These are phyloP conservation scores for Phenganax marumi DNA, from an alignment of 92 coral and sea anemone genomes.

Conservation along the genomic window DNA sequence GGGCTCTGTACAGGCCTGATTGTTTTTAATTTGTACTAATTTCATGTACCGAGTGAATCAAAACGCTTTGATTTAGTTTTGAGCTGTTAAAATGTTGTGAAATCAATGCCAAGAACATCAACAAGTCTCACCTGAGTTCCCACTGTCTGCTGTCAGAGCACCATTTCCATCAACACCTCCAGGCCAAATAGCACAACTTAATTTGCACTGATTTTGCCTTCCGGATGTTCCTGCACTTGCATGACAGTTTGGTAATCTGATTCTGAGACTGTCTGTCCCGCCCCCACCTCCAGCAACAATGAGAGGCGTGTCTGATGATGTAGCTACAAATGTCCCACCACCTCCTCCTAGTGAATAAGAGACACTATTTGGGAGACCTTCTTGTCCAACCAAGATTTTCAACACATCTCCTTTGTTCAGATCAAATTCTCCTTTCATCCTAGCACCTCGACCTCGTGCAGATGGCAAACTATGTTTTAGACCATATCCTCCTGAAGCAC, in stretches of 20 bases:
- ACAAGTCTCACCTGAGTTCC: background rate
- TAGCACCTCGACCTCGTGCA: conserved; percentile 58
- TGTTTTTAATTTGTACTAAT: too few species aligned
- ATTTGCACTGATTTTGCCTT: background rate
- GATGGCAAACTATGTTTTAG: background rate
- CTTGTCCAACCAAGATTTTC: conserved; percentile 67
- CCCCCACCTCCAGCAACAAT: conserved; percentile 71
- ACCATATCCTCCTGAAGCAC: conserved; percentile 55
- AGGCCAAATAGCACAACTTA: background rate
- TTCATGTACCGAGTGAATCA: too few species aligned
- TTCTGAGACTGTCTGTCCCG: conserved; percentile 8
- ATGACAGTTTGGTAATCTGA: conserved; percentile 51
- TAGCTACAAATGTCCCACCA: conserved; percentile 55
- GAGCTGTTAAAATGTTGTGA: too few species aligned
- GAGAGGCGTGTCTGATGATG: conserved; percentile 47
- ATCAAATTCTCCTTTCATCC: conserved; percentile 57
- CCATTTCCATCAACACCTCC: conserved; percentile 6
- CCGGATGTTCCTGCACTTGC: conserved; percentile 52
- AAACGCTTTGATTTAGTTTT: too few species aligned
- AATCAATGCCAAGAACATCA: too few species aligned
- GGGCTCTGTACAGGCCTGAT: too few species aligned
- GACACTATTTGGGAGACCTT: conserved; percentile 36
- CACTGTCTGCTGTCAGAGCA: background rate
- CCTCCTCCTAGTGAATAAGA: background rate
- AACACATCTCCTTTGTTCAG: conserved; percentile 48